Evolutionary conservation across 1,140 invertebrate genomes (phyloP).

Genomic region (Colletes gigas): DNA sequence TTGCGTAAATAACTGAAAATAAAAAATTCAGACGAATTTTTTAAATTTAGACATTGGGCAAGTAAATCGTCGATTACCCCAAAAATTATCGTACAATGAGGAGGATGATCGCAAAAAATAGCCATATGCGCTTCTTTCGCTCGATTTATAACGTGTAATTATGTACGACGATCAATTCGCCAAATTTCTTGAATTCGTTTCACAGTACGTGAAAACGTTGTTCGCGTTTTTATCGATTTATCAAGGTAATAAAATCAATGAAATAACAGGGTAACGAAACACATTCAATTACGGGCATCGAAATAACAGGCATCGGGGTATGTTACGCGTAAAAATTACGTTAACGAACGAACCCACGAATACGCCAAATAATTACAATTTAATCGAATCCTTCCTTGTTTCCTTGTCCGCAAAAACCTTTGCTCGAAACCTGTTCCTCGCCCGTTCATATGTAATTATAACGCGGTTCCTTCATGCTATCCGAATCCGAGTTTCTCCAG

Average conservation of each 20-base stretch:
- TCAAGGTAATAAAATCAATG: slow-evolving; percentile 7
- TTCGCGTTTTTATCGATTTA: neutral
- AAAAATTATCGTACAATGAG: neutral
- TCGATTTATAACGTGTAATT: neutral
- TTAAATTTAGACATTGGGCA: too few relatives aligned
- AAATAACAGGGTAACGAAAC: neutral
- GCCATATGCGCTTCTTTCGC: neutral
- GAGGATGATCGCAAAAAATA: neutral
- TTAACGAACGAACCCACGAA: slow-evolving; percentile 2
- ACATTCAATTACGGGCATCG: slow-evolving; percentile 15
- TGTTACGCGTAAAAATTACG: neutral
- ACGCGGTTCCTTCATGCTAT: neutral
- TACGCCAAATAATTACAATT: slow-evolving; percentile 7
- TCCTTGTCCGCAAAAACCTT: neutral
- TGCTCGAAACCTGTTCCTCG: neutral
- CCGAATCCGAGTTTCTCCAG: neutral
- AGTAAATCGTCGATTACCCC: neutral
- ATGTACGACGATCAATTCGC: neutral
- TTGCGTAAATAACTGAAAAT: too few relatives aligned
- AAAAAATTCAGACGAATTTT: too few relatives aligned
- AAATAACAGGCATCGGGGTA: slow-evolving; percentile 15
- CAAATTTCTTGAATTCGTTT: neutral
- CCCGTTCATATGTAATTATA: neutral
- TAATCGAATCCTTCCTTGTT: neutral
- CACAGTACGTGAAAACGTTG: too few relatives aligned